These are phyloP conservation scores for Ischnura elegans DNA, from an alignment of 2,888 invertebrate genomes.

Conservation along the genomic window DNA sequence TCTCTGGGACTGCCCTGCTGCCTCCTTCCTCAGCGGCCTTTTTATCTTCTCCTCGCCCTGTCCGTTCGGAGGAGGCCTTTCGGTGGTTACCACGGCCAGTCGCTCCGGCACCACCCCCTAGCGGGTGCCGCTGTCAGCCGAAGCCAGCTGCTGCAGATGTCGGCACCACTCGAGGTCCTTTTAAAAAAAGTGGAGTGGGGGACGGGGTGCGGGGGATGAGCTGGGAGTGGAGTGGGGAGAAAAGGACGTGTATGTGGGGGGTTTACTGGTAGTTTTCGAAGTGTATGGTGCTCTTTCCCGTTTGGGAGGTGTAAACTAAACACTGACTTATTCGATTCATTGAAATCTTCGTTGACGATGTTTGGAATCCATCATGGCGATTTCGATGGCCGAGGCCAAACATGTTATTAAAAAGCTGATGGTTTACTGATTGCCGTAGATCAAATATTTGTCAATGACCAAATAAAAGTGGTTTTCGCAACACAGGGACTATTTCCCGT, in stretches of 20 bases:
- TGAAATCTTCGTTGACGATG: too few relatives aligned
- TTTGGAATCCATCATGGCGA: too few relatives aligned
- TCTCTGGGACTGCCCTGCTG: not conserved
- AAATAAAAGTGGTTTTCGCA: too few relatives aligned
- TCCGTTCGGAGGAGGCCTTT: not conserved
- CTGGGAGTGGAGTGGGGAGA: not conserved
- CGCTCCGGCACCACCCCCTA: conserved; percentile 7
- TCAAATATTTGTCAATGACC: too few relatives aligned
- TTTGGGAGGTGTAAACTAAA: not conserved
- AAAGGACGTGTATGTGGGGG: not conserved
- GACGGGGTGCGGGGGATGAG: not conserved
- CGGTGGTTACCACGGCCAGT: not conserved
- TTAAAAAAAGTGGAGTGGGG: not conserved
- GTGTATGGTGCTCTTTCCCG: too few relatives aligned
- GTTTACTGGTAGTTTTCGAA: too few relatives aligned
- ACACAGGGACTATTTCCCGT: too few relatives aligned
- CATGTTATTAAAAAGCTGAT: too few relatives aligned
- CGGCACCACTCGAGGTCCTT: conserved; percentile 27
- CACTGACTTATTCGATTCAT: too few relatives aligned
- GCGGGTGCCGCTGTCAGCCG: conserved; percentile 26
- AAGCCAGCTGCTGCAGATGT: conserved; percentile 59
- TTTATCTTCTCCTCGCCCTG: not conserved
- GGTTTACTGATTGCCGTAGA: too few relatives aligned
- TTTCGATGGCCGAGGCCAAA: too few relatives aligned
- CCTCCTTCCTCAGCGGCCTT: not conserved